phyloP scores from a whole-genome alignment of 1,140 invertebrate genomes.

The Carcinoscorpius rotundicauda region DNA sequence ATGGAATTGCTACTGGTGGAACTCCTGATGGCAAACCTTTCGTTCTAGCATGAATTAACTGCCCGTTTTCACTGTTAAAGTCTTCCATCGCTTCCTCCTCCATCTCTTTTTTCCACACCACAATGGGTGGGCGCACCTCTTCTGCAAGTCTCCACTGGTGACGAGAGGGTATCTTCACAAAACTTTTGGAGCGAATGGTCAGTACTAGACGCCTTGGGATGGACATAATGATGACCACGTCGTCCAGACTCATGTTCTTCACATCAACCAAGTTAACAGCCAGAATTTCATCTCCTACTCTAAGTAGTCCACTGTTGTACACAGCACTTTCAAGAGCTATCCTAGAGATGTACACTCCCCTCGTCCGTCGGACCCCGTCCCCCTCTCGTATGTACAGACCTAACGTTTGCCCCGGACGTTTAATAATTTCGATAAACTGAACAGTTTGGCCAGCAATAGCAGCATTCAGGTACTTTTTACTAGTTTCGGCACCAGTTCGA shows the following conservation, averaged over 20 bases:
- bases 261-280: slow-evolving; percentile 96
- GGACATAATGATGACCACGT: slow-evolving; percentile 98
- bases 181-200: slow-evolving; percentile 36
- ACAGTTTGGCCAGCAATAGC: slow-evolving; percentile 39
- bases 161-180: slow-evolving; percentile 8
- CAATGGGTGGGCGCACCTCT: slow-evolving; percentile 6
- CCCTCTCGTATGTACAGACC: slow-evolving; percentile 96
- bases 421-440: slow-evolving; percentile 96
- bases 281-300: slow-evolving; percentile 96
- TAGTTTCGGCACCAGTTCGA: slow-evolving; percentile 58
- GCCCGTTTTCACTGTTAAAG: slow-evolving; percentile 9
- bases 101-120: neutral
- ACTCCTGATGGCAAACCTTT: slow-evolving; percentile 8
- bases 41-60: slow-evolving; percentile 5
- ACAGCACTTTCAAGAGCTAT: slow-evolving; percentile 96
- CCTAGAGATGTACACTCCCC: slow-evolving; percentile 96
- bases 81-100: neutral
- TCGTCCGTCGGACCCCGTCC: slow-evolving; percentile 79
- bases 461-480: slow-evolving; percentile 16
- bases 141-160: neutral
- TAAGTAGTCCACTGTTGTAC: slow-evolving; percentile 87
- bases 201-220: slow-evolving; percentile 88
- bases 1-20: slow-evolving; percentile 5
- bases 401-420: slow-evolving; percentile 93
- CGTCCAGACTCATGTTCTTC: slow-evolving; percentile 91